Evolutionary conservation across 2,888 invertebrate species (phyloP).

Genomic region (Tenthredo distinguenda): DNA sequence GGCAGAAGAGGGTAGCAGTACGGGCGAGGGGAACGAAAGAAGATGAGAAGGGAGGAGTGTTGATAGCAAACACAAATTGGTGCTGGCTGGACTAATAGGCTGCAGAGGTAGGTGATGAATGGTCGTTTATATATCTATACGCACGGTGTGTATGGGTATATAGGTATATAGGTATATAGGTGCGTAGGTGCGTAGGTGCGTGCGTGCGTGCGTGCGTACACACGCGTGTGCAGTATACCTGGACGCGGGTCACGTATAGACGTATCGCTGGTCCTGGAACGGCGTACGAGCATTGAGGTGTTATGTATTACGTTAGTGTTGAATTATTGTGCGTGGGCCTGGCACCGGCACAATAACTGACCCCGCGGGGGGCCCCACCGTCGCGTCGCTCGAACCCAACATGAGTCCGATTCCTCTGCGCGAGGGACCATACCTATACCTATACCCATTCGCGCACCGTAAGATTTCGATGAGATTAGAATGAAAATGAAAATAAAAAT

Average conservation of each 20-base stretch:
- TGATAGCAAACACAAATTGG: constrained; percentile 68
- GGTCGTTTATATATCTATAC: constrained; percentile 69
- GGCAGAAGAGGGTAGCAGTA: neutral
- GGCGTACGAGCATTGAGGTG: constrained; percentile 59
- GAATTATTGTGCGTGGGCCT: constrained; percentile 69
- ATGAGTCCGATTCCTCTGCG: neutral
- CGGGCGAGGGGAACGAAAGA: constrained; percentile 13
- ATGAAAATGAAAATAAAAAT: neutral
- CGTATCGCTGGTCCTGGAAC: neutral
- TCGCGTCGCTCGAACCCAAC: constrained; percentile 28
- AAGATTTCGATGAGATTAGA: neutral
- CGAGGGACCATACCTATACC: neutral
- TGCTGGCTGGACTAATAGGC: constrained; percentile 65
- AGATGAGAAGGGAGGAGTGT: constrained; percentile 54
- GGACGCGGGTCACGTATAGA: neutral
- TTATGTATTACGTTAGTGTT: constrained; percentile 69
- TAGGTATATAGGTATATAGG: neutral
- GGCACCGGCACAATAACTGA: constrained; percentile 67
- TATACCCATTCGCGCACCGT: neutral
- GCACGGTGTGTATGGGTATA: too few species aligned
- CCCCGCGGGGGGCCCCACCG: constrained; percentile 64
- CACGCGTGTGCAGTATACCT: neutral
- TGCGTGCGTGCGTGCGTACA: too few species aligned
- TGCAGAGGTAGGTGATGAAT: constrained; percentile 63
- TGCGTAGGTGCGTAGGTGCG: neutral